Evolutionary conservation across 2,113 vertebrate species (phyloP), one percentile per base, ranked within the genome.

Genomic region (Erpornis zantholeuca): DNA sequence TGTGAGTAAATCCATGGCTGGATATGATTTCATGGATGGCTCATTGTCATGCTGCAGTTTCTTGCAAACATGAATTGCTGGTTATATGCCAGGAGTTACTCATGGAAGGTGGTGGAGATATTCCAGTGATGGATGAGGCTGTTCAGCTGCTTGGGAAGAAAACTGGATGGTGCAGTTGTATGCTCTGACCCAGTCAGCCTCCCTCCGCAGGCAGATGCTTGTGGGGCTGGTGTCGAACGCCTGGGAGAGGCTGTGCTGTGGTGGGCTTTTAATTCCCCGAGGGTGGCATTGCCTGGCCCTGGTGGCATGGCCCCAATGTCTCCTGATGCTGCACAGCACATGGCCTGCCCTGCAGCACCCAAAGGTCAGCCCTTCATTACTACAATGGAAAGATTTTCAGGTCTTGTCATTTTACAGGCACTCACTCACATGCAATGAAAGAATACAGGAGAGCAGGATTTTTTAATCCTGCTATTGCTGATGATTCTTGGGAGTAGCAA

Each of bases 171-270:
- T 27, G 13, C 2, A 4, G 40, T 36, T 6, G 8, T 25, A 7
- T 2, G 6, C 71, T 66, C 44, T 70, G 23, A 22, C 9, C 11
- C 35, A 40, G 47, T 70, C 76, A 71, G 40, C 15, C 16, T 70
- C 12, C 29, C 1, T 0, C 31, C 0, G 0, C 40, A 47, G 60
- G 15, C 50, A 75, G 61, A 36, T 38, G 16, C 12, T 45, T 0
- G 1, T 28, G 29, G 38, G 22, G 47, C 36, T 66, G 77, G 10
- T 80, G 52, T 36, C 4, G 3, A 22, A 42, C 52, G 57, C 52
- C n/a, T n/a, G n/a, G n/a, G n/a, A n/a, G n/a, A n/a, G n/a, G n/a
- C 52, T 40, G 6, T 2, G 8, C 57, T 56, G 52, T 23, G 8
- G 9, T 0, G 18, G 35, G 36, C 5, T 54, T 66, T 80, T 45